A percentile compares a stretch with the other conserved stretches of the same genome.
These are phyloP conservation scores for Pherbina coryleti DNA, from an alignment of 2,888 invertebrate species.

Conservation along the genomic window DNA sequence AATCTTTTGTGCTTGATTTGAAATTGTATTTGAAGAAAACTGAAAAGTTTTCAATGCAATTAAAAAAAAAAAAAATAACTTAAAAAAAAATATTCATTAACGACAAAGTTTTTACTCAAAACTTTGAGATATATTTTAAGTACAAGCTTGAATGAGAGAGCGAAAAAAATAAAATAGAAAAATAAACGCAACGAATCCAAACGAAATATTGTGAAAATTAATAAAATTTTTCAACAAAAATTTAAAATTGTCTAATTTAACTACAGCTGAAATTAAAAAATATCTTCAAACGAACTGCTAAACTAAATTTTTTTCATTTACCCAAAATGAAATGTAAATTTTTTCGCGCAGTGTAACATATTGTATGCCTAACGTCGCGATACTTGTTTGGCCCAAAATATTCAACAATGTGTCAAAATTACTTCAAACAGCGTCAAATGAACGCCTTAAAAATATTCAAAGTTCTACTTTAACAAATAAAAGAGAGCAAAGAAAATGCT, in stretches of 20 bases:
- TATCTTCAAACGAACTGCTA: slow-evolving; percentile 18
- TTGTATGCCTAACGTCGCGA: neutral
- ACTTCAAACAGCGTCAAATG: neutral
- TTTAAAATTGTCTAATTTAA: slow-evolving; percentile 20
- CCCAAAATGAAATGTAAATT: neutral
- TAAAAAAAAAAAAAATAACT: slow-evolving; percentile 32
- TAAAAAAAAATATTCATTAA: slow-evolving; percentile 29
- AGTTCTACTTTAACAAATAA: neutral
- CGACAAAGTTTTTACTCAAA: slow-evolving; percentile 29
- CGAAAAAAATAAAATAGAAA: slow-evolving; percentile 24
- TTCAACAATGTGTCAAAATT: neutral
- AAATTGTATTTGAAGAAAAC: neutral
- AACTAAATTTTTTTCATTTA: neutral
- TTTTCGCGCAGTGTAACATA: neutral
- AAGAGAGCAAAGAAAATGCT: neutral
- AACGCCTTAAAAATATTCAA: slow-evolving; percentile 15
- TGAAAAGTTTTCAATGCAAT: neutral
- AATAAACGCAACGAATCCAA: slow-evolving; percentile 30
- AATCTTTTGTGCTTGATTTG: neutral
- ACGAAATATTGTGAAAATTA: slow-evolving; percentile 26
- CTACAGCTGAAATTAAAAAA: slow-evolving; percentile 17
- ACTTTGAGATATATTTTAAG: slow-evolving; percentile 1
- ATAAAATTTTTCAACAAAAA: slow-evolving; percentile 21
- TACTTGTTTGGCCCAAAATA: neutral
- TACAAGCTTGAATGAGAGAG: slow-evolving; percentile 18